phyloP scores from a whole-genome alignment of 2,113 vertebrate genomes.

The Tragelaphus imberbis region DNA sequence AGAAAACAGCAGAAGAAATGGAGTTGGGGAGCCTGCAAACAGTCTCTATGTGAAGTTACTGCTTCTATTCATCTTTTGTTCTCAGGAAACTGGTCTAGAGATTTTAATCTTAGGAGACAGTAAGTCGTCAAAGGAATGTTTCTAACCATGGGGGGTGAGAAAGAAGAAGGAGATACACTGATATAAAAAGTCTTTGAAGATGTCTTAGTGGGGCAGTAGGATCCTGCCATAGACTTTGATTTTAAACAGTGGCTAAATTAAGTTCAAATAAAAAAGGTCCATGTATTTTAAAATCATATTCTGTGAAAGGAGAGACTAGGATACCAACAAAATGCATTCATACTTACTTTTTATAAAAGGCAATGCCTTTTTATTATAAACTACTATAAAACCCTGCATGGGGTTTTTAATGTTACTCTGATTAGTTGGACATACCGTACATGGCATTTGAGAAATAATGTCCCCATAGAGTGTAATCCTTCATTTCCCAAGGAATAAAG shows the following conservation, averaged over 20 bases:
- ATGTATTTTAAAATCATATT: background rate
- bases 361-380: background rate
- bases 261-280: background rate
- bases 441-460: background rate
- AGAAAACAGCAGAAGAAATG: constrained; percentile 11
- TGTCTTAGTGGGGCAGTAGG: constrained; percentile 1
- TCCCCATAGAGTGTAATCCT: background rate
- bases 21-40: background rate
- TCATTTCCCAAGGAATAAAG: background rate
- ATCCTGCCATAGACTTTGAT: constrained; percentile 31
- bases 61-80: constrained; percentile 25
- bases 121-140: constrained; percentile 43
- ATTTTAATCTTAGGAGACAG: constrained; percentile 50
- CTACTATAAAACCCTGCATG: background rate
- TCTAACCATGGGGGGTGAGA: constrained; percentile 15
- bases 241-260: constrained; percentile 45
- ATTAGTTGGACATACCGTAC: background rate
- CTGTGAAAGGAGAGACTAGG: background rate
- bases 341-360: background rate
- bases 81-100: constrained; percentile 4
- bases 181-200: constrained; percentile 26
- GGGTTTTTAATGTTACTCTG: background rate
- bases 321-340: background rate
- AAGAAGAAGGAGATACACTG: background rate
- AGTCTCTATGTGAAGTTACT: background rate